These are phyloP conservation scores for Nannoperca obscura DNA, from an alignment of 2,797 vertebrate species.

Conservation along the genomic window DNA sequence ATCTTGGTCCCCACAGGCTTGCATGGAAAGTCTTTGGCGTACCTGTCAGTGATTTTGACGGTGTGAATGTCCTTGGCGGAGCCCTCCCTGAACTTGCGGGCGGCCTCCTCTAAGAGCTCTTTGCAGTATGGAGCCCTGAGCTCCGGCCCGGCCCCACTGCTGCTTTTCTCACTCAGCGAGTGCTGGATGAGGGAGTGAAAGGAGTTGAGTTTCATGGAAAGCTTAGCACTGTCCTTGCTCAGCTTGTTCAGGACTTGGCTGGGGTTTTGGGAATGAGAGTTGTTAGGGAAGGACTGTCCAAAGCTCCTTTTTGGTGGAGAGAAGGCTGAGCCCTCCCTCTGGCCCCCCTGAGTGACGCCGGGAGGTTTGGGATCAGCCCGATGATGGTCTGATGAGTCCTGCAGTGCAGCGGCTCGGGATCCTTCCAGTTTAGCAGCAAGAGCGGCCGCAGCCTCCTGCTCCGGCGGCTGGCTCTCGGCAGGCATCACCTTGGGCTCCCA, in stretches of 20 bases:
- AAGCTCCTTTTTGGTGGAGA: constrained; percentile 91
- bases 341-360: constrained; percentile 70
- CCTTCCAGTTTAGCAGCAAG: constrained; percentile 86
- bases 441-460: constrained; percentile 78
- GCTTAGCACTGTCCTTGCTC: constrained; percentile 88
- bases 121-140: constrained; percentile 87
- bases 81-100: constrained; percentile 90
- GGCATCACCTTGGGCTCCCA: constrained; percentile 91
- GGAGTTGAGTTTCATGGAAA: constrained; percentile 89
- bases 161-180: constrained; percentile 85
- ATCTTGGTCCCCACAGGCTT: constrained; percentile 90
- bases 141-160: constrained; percentile 77
- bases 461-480: constrained; percentile 84
- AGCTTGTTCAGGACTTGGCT: constrained; percentile 85
- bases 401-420: constrained; percentile 75
- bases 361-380: constrained; percentile 71
- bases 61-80: constrained; percentile 86
- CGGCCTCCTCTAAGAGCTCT: constrained; percentile 90
- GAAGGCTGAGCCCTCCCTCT: constrained; percentile 92
- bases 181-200: constrained; percentile 93
- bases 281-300: constrained; percentile 84
- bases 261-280: constrained; percentile 63
- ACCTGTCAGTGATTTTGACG: constrained; percentile 86
- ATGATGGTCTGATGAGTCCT: constrained; percentile 78
- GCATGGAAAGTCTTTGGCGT: constrained; percentile 86